These are phyloP conservation scores for Drosophila phalerata DNA, from an alignment of 2,888 invertebrate species.

Conservation along the genomic window DNA sequence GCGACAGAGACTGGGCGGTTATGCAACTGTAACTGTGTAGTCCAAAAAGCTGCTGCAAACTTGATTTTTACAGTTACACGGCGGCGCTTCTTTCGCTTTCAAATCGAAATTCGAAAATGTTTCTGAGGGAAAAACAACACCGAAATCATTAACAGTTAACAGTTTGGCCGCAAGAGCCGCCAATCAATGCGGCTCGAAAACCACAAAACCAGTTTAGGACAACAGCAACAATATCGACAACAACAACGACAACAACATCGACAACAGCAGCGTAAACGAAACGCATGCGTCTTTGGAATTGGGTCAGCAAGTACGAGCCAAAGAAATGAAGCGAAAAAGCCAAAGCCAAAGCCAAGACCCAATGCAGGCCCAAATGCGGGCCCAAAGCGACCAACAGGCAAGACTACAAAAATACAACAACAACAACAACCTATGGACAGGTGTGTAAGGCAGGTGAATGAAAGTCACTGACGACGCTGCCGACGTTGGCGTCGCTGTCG, in stretches of 20 bases:
- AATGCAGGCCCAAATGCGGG: slow-evolving; percentile 40
- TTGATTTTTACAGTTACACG: slow-evolving; percentile 55
- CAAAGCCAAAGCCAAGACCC: slow-evolving; percentile 54
- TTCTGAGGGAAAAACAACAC: slow-evolving; percentile 59
- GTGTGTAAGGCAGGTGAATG: slow-evolving; percentile 44
- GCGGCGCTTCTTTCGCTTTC: slow-evolving; percentile 73
- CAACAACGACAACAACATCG: slow-evolving; percentile 38
- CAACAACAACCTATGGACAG: too few species aligned
- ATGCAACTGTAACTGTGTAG: slow-evolving; percentile 52
- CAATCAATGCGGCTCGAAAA: slow-evolving; percentile 63
- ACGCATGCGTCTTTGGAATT: slow-evolving; percentile 76
- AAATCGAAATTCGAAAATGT: slow-evolving; percentile 73
- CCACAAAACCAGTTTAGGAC: slow-evolving; percentile 77
- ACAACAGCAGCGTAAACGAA: slow-evolving; percentile 56
- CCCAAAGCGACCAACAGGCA: slow-evolving; percentile 35
- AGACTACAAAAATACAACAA: background rate
- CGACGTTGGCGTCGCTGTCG: background rate
- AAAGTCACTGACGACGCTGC: slow-evolving; percentile 42
- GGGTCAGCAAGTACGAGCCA: slow-evolving; percentile 75
- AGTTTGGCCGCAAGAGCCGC: slow-evolving; percentile 57
- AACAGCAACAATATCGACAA: slow-evolving; percentile 60
- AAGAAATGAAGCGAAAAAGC: slow-evolving; percentile 60
- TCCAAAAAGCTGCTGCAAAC: slow-evolving; percentile 45
- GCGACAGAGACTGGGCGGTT: slow-evolving; percentile 31
- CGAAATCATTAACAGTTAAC: slow-evolving; percentile 78